Conservation (phyloP, 2,888 invertebrate genomes). For the Acronicta aceris region DNA sequence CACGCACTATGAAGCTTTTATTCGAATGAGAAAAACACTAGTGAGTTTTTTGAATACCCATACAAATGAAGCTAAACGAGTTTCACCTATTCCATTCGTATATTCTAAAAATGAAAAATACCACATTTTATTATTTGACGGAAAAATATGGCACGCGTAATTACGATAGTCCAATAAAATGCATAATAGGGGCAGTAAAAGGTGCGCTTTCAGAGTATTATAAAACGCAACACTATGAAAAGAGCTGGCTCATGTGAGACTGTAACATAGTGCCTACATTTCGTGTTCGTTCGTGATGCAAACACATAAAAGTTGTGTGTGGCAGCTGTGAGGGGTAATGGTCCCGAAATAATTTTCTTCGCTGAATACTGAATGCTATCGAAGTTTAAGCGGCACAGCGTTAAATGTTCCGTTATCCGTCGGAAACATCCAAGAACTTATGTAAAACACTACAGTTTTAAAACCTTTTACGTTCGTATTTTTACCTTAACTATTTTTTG, state of each 20-base stretch:
- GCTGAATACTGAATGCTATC: constrained; percentile 71
- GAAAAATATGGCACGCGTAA: constrained; percentile 15
- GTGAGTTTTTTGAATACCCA: neutral
- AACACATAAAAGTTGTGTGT: constrained; percentile 69
- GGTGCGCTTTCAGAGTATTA: constrained; percentile 37
- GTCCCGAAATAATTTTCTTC: constrained; percentile 76
- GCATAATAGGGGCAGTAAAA: constrained; percentile 32
- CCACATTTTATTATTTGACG: constrained; percentile 6
- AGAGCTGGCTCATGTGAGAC: constrained; percentile 39
- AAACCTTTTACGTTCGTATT: constrained; percentile 18
- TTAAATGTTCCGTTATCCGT: constrained; percentile 73
- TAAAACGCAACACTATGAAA: constrained; percentile 49
- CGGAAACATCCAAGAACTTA: constrained; percentile 52
- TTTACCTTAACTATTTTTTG: constrained; percentile 17
- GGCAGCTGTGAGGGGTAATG: constrained; percentile 79
- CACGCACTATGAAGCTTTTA: constrained; percentile 23
- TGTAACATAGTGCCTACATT: constrained; percentile 50
- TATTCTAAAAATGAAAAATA: constrained; percentile 5
- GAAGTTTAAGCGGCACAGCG: constrained; percentile 64
- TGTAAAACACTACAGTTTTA: constrained; percentile 41
- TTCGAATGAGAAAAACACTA: constrained; percentile 1
- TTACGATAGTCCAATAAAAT: constrained; percentile 40
- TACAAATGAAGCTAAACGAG: constrained; percentile 10
- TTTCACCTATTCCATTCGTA: constrained; percentile 16
- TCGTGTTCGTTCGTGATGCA: constrained; percentile 60